Percentiles rank a stretch among this genome's conserved stretches.
phyloP scores from a whole-genome alignment of 2,888 invertebrate genomes.

The Lamellibrachia satsuma region DNA sequence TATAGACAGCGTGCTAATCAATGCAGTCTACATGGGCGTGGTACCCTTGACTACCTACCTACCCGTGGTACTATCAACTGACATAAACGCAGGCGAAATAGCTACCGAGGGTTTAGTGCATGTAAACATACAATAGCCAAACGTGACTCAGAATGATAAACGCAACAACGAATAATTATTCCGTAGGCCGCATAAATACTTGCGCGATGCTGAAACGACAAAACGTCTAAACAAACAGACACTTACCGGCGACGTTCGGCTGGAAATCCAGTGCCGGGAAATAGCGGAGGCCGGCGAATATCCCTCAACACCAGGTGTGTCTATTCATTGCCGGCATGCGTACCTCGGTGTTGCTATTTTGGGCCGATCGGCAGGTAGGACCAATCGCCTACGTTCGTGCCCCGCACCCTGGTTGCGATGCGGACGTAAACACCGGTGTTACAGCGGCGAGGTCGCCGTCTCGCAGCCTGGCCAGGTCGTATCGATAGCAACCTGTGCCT shows the following conservation, averaged over 20 bases:
- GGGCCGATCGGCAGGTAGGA: neutral
- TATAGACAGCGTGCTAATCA: neutral
- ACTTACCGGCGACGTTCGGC: neutral
- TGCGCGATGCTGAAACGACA: neutral
- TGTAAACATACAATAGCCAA: neutral
- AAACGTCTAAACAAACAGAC: neutral
- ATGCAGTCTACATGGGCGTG: neutral
- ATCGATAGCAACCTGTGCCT: slow-evolving; percentile 13
- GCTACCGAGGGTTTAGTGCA: neutral
- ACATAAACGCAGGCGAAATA: neutral
- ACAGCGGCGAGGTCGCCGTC: neutral
- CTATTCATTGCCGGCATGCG: neutral
- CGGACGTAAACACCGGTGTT: neutral
- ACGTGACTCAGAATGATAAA: neutral
- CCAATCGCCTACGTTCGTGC: neutral
- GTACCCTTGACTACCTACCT: neutral
- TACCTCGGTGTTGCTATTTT: neutral
- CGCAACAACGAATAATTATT: neutral
- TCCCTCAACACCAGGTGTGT: neutral
- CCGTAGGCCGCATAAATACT: neutral
- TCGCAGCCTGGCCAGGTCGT: neutral
- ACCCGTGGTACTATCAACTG: neutral
- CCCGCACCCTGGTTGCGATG: neutral
- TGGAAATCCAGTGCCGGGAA: neutral
- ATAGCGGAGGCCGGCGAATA: neutral